These are phyloP conservation scores for Cydia pomonella DNA, from an alignment of 1,140 invertebrate genomes.

Conservation along the genomic window DNA sequence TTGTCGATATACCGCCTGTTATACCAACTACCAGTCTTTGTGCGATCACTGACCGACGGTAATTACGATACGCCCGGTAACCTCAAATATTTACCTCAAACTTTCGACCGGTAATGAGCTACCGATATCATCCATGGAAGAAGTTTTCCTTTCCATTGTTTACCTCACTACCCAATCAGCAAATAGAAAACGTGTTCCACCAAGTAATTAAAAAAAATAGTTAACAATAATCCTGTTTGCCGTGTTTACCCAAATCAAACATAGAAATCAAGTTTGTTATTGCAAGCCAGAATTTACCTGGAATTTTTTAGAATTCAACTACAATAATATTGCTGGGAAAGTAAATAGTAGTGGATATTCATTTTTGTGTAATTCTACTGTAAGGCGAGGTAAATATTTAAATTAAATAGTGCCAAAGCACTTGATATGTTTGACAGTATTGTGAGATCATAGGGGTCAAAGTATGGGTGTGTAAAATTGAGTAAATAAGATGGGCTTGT, in stretches of 20 bases:
- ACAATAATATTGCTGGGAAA: constrained; percentile 63
- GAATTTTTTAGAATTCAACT: constrained; percentile 57
- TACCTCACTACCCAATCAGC: constrained; percentile 52
- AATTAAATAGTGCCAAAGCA: constrained; percentile 39
- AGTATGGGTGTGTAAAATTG: constrained; percentile 5
- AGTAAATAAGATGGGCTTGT: not conserved
- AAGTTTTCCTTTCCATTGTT: constrained; percentile 67
- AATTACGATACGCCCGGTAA: constrained; percentile 67
- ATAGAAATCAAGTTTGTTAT: constrained; percentile 57
- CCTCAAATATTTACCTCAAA: constrained; percentile 76
- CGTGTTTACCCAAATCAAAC: constrained; percentile 49
- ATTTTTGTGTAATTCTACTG: constrained; percentile 39
- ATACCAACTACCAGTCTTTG: constrained; percentile 76
- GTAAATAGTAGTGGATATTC: constrained; percentile 48
- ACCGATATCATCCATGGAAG: constrained; percentile 62
- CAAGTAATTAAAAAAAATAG: constrained; percentile 53
- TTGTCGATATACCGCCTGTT: constrained; percentile 59
- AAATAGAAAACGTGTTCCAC: constrained; percentile 49
- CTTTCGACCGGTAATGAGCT: constrained; percentile 77
- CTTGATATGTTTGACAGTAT: constrained; percentile 24
- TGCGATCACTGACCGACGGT: constrained; percentile 53
- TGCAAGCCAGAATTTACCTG: constrained; percentile 55
- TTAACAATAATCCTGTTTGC: constrained; percentile 51
- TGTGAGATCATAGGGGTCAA: constrained; percentile 22
- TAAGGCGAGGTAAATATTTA: constrained; percentile 45